Evolutionary conservation across 2,888 invertebrate genomes (phyloP), one percentile per base, ranked within the genome.

Genomic region (Drosophila anomalata): DNA sequence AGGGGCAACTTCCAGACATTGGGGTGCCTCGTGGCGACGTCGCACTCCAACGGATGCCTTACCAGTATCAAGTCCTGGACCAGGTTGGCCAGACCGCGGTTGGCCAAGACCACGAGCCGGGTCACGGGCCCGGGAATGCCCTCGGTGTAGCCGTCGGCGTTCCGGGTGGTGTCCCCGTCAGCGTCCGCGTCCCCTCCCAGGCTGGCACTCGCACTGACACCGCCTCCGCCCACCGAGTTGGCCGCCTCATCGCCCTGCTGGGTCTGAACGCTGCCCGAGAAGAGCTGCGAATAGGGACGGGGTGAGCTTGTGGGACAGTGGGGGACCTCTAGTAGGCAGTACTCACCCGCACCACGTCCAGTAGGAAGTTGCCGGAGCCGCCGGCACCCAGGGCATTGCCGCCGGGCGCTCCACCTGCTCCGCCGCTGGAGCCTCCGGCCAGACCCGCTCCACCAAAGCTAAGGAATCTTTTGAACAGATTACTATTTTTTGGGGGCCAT

Each of bases 91-190:
- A 97, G 94, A 79, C 97, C 97, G 82, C 97, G 94, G 92, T 97
- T 97, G 88, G 96, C 97, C 89, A 97, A 95, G 88, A 97, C 96
- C 91, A 97, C 96, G 62, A 97, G 94, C 91, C 97, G 93, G 69
- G 97, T 97, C 89, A 97, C 95, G 61, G 97, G 97, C 85, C 97
- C 97, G 92, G 97, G 97, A 86, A 97, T 96, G 61, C 96, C 96
- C 91, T 96, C 96, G 53, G 95, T 94, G 84, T 95, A 94, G 78
- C 95, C 95, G 91, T 94, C 95, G 46, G 93, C 89, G 54, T 79
- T 80, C 62, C 89, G 93, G 89, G 94, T 94, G 73, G 93, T 80
- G 56, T 91, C 94, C 41, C 93, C 93, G 70, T 93, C 93, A 17
- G 92, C 93, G 63, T 87, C 88, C 4, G 68, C 91, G 69, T 92